Conservation (phyloP, 92 coral and sea anemone genomes). For the Pocillopora meandrina region DNA sequence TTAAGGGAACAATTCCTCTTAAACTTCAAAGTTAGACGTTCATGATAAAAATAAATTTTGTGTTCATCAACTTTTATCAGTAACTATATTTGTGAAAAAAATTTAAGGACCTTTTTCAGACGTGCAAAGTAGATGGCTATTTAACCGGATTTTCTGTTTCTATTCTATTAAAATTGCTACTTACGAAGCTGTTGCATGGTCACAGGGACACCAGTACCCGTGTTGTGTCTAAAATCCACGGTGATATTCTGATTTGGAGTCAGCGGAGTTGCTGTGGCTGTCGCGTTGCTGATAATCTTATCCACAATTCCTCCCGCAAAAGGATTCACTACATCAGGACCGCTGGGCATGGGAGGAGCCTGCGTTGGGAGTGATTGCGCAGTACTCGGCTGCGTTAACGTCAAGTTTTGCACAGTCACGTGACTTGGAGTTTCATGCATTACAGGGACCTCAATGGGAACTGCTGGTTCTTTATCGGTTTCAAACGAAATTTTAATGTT, state of each 20-base stretch:
- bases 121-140: no score
- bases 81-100: no score
- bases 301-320: constrained; percentile 47
- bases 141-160: no score
- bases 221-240: constrained; percentile 25
- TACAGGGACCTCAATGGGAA: constrained; percentile 14
- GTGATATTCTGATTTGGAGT: constrained; percentile 47
- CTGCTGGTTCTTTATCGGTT: constrained; percentile 25
- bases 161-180: not conserved
- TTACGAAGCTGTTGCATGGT: constrained; percentile 47
- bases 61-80: no score
- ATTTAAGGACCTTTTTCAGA: no score
- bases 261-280: constrained; percentile 13
- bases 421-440: not conserved
- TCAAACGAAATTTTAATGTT: constrained; percentile 41
- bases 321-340: constrained; percentile 44
- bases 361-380: constrained; percentile 28
- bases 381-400: not conserved
- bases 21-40: no score
- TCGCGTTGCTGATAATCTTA: constrained; percentile 34
- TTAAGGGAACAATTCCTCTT: no score
- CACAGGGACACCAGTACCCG: constrained; percentile 6
- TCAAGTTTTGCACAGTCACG: not conserved
- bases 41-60: no score
- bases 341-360: constrained; percentile 45